Conservation (phyloP, 2,113 vertebrate species). For the Halcyon senegalensis region DNA sequence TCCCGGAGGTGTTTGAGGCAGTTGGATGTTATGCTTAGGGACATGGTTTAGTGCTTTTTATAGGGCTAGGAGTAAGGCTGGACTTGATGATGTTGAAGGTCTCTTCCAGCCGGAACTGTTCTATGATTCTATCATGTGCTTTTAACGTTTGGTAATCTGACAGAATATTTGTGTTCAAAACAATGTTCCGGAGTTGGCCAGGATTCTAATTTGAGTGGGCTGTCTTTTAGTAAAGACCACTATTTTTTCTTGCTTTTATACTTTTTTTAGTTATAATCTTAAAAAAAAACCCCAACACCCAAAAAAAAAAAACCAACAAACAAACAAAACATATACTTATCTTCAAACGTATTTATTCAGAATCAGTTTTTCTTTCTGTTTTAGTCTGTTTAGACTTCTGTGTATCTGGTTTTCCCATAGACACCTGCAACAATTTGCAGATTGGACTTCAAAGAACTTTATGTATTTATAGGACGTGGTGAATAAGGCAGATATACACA, state of each 20-base stretch:
- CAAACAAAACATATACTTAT: too few relatives aligned
- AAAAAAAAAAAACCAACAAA: too few relatives aligned
- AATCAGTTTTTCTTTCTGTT: neutral
- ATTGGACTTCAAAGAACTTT: neutral
- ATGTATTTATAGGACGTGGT: neutral
- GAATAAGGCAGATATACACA: neutral
- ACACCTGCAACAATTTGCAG: neutral
- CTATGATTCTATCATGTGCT: neutral
- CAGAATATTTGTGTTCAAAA: neutral
- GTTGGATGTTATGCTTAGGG: too few relatives aligned
- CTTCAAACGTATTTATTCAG: too few relatives aligned
- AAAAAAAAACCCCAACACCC: too few relatives aligned
- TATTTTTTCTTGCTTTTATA: neutral
- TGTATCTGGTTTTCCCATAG: neutral
- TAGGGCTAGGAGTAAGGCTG: too few relatives aligned
- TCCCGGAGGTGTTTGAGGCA: too few relatives aligned
- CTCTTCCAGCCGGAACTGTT: too few relatives aligned
- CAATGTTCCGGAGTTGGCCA: neutral
- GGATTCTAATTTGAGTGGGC: neutral
- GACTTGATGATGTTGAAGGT: too few relatives aligned
- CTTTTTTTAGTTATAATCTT: neutral
- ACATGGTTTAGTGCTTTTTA: too few relatives aligned
- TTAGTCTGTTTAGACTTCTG: neutral
- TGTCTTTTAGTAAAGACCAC: neutral
- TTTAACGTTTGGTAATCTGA: neutral